Base-by-base conservation (phyloP, 2,113 vertebrate genomes). In the Xerus inauris region DNA sequence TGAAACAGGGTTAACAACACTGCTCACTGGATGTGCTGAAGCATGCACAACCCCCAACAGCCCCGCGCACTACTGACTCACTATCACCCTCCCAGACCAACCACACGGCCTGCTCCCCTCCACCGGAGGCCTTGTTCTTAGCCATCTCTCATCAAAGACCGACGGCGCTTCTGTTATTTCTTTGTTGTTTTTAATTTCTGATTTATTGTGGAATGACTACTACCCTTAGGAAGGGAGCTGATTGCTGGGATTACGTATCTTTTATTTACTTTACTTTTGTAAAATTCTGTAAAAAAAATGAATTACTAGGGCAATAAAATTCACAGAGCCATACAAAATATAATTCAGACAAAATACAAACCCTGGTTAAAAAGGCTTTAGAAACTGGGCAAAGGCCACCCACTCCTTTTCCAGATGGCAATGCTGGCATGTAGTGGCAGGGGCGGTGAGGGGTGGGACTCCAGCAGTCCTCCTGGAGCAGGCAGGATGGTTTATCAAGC, bases 151-250 rank as follows among this genome's bases (percentile, higher is more conserved):
- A 30, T 0, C 32, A 49, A 96, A 40, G 77, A 65, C 67, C 2
- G 72, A 0, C 13, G 19, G 3, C n/a, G 65, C 81, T 69, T 73
- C 9, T 45, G 35, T 35, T 35, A 28, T 32, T 49, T 59, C 54
- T 45, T 69, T 59, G 40, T 49, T 90, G 47, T 45, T 90, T 91
- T 90, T 22, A 22, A 95, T 51, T 72, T 67, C 45, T 47, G 35
- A 38, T 69, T 80, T 22, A 49, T 19, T 28, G 12, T 17, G 32
- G 62, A 87, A 80, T 32, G 40, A 35, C n/a, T n/a, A n/a, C n/a
- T n/a, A n/a, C n/a, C n/a, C n/a, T n/a, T n/a, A n/a, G n/a, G n/a
- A n/a, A n/a, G n/a, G n/a, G n/a, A n/a, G n/a, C n/a, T n/a, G n/a
- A n/a, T n/a, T n/a, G n/a, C n/a, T n/a, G n/a, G n/a, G n/a, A n/a